phyloP scores from a whole-genome alignment of 2,888 invertebrate species.

The Harpalus rubripes region DNA sequence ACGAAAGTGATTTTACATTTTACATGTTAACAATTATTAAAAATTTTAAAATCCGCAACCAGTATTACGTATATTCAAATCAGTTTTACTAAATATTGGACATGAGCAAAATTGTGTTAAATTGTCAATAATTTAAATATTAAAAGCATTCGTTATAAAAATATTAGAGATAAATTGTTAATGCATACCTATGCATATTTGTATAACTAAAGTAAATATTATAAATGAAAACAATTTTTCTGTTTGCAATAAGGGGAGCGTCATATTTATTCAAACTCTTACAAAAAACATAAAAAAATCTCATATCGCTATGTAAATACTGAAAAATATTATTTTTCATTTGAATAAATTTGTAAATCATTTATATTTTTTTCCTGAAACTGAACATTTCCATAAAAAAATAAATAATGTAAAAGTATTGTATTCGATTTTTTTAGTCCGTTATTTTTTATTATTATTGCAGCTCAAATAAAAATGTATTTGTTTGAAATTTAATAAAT shows the following conservation, averaged over 20 bases:
- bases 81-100: too few relatives aligned
- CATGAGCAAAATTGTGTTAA: too few relatives aligned
- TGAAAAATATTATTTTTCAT: not conserved
- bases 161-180: too few relatives aligned
- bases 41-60: too few relatives aligned
- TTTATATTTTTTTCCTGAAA: not conserved
- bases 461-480: constrained; percentile 42
- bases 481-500: constrained; percentile 52
- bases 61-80: too few relatives aligned
- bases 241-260: not conserved
- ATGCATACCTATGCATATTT: too few relatives aligned
- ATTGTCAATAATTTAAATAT: too few relatives aligned
- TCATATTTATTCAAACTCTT: not conserved
- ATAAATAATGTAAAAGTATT: constrained; percentile 19
- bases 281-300: not conserved
- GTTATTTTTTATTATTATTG: constrained; percentile 35
- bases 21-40: too few relatives aligned
- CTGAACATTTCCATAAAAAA: constrained; percentile 2
- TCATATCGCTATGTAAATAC: not conserved
- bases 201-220: not conserved
- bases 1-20: too few relatives aligned
- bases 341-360: constrained; percentile 7
- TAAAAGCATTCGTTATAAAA: too few relatives aligned
- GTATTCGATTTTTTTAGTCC: not conserved
- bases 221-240: not conserved